Percentiles rank a stretch among this genome's conserved stretches.
Conservation (phyloP, 2,888 invertebrate species). For the Parnassius glacialis region DNA sequence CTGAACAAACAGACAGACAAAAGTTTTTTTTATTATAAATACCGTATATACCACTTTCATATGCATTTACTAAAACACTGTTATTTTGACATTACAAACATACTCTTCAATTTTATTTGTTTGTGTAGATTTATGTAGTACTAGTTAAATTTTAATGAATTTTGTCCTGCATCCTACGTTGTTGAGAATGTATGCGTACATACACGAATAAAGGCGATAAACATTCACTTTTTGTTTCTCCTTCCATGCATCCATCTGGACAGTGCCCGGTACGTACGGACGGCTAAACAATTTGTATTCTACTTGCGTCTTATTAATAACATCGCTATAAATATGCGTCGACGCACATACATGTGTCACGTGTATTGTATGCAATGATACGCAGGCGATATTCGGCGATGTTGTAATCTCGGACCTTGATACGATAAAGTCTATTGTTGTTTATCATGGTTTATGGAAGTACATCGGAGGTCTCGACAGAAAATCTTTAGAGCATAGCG, state of each 20-base stretch:
- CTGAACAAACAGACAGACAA: too few relatives aligned
- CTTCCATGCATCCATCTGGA: conserved; percentile 49
- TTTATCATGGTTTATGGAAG: not conserved
- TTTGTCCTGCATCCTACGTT: too few relatives aligned
- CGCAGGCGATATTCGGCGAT: conserved; percentile 16
- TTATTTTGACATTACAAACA: too few relatives aligned
- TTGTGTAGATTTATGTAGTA: too few relatives aligned
- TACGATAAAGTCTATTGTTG: conserved; percentile 8
- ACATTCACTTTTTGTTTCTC: conserved; percentile 28
- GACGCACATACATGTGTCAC: conserved; percentile 28
- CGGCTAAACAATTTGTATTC: conserved; percentile 41
- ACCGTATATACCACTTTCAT: too few relatives aligned
- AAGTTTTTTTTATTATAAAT: too few relatives aligned
- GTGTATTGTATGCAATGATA: conserved; percentile 37
- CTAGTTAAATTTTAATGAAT: too few relatives aligned
- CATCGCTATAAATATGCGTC: conserved; percentile 34
- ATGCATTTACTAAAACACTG: too few relatives aligned
- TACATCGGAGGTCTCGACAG: not conserved
- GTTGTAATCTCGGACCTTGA: not conserved
- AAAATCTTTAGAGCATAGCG: too few relatives aligned
- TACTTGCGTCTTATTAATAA: conserved; percentile 31
- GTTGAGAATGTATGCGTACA: too few relatives aligned
- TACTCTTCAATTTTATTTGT: too few relatives aligned
- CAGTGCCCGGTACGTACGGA: conserved; percentile 67
- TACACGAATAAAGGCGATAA: too few relatives aligned